Conservation (phyloP, 2,888 invertebrate species). For the Amphiduros pacificus region DNA sequence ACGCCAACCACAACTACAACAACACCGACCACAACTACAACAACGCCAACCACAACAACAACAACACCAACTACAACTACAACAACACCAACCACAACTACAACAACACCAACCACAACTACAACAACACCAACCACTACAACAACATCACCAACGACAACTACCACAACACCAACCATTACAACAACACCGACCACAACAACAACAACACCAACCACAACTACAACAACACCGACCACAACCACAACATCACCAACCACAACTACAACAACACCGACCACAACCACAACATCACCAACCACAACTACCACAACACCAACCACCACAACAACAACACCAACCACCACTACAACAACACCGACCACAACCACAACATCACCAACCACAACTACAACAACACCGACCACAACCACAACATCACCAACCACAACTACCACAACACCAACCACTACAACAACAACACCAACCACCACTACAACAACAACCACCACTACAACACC, state of each 20-base stretch:
- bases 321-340: neutral
- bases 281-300: neutral
- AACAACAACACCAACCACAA: neutral
- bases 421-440: too few relatives aligned
- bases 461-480: too few relatives aligned
- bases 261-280: neutral
- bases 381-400: too few relatives aligned
- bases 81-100: neutral
- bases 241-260: neutral
- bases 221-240: neutral
- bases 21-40: neutral
- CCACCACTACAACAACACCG: too few relatives aligned
- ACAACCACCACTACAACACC: too few relatives aligned
- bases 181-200: neutral
- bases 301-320: neutral
- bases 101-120: neutral
- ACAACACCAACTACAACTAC: neutral
- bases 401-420: too few relatives aligned
- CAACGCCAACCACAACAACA: neutral
- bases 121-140: neutral
- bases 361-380: too few relatives aligned
- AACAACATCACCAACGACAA: neutral
- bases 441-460: too few relatives aligned
- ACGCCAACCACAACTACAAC: neutral
- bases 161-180: neutral